Evolutionary conservation across 2,113 vertebrate species (phyloP).

Genomic region (Microtus richardsoni): DNA sequence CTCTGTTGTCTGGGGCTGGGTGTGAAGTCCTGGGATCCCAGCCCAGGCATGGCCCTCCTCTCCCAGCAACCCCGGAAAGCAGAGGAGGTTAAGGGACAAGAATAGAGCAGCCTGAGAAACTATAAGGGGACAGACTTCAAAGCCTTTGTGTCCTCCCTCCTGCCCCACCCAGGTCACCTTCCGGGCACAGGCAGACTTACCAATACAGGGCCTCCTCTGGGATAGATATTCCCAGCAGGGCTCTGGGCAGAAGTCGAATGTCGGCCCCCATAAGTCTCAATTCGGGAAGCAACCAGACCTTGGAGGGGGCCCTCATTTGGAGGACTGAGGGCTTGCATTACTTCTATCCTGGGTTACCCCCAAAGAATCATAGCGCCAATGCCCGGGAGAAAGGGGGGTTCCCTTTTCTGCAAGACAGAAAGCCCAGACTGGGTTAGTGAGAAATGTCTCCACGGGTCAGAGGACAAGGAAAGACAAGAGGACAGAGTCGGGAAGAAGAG

Average conservation of each 20-base stretch:
- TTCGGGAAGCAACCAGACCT: conserved; percentile 70
- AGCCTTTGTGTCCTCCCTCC: background rate
- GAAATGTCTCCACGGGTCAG: background rate
- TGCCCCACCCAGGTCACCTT: conserved; percentile 46
- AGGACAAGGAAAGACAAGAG: background rate
- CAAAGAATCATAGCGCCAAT: conserved; percentile 55
- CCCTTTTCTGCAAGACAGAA: conserved; percentile 29
- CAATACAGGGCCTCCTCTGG: background rate
- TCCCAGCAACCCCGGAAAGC: background rate
- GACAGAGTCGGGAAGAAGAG: background rate
- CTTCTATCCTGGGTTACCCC: conserved; percentile 61
- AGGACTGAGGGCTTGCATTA: conserved; percentile 56
- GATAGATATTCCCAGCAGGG: background rate
- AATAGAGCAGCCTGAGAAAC: background rate
- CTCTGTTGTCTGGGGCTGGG: background rate
- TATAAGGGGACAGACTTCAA: conserved; percentile 35
- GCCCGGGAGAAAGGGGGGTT: background rate
- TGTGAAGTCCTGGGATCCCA: background rate
- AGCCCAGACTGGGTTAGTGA: background rate
- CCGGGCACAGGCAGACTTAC: conserved; percentile 56
- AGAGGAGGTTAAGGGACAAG: background rate
- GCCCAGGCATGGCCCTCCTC: background rate
- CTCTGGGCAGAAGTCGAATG: background rate
- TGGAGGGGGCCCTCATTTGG: conserved; percentile 9
- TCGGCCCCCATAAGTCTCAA: conserved; percentile 66